Evolutionary conservation across 2,797 vertebrate genomes (phyloP).

Genomic region (Sandelia bainsii): DNA sequence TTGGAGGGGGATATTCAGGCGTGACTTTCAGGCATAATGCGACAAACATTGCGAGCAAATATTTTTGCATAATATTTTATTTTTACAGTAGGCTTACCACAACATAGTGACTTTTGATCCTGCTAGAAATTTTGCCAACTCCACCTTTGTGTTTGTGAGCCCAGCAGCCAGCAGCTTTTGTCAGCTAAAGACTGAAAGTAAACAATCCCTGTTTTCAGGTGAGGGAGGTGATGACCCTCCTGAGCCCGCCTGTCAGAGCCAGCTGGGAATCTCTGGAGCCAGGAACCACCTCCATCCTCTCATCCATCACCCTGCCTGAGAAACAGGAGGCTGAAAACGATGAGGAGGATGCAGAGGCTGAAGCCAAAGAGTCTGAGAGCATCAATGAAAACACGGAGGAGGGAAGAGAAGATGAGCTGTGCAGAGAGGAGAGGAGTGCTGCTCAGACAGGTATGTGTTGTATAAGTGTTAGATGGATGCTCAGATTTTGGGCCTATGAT

Average conservation of each 20-base stretch:
- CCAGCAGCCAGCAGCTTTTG: too few relatives aligned
- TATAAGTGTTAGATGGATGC: neutral
- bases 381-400: conserved; percentile 7
- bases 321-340: conserved; percentile 12
- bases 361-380: conserved; percentile 20
- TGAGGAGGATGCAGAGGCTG: neutral
- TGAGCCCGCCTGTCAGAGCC: conserved; percentile 55
- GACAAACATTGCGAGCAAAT: too few relatives aligned
- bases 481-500: neutral
- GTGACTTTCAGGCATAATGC: neutral
- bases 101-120: too few relatives aligned
- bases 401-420: neutral
- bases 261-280: conserved; percentile 57
- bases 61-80: too few relatives aligned
- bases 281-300: conserved; percentile 35
- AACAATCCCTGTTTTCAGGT: conserved; percentile 71
- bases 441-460: conserved; percentile 19
- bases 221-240: conserved; percentile 74
- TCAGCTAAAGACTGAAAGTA: neutral
- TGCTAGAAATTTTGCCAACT: too few relatives aligned
- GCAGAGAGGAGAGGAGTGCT: conserved; percentile 3
- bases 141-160: too few relatives aligned
- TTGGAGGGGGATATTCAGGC: neutral
- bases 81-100: too few relatives aligned
- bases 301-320: conserved; percentile 26